Percentiles rank a stretch among this genome's conserved stretches.
These are phyloP conservation scores for Nyctereutes procyonoides DNA, from an alignment of 2,113 vertebrate species.

Conservation along the genomic window DNA sequence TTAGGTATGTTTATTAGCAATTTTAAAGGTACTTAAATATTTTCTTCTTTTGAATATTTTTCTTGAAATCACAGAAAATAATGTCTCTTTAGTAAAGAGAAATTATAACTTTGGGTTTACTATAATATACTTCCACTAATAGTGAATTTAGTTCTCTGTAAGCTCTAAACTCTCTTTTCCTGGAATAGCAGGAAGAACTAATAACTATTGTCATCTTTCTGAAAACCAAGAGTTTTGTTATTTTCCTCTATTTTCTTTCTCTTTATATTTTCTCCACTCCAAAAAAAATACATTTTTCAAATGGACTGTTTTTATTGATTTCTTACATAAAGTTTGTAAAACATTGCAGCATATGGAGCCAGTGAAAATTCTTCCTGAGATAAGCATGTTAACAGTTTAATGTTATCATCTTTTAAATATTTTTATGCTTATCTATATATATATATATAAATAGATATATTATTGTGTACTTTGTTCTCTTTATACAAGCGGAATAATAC, in stretches of 20 bases:
- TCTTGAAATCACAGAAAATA: not conserved
- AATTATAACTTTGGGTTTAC: conserved; percentile 6
- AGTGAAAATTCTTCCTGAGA: not conserved
- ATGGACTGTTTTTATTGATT: conserved; percentile 23
- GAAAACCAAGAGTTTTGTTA: not conserved
- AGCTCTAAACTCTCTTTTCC: not conserved
- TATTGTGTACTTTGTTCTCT: conserved; percentile 29
- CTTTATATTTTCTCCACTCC: conserved; percentile 20
- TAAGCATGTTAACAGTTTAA: not conserved
- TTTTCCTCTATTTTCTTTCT: not conserved
- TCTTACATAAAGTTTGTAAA: not conserved
- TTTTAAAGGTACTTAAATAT: not conserved
- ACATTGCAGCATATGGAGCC: conserved; percentile 13
- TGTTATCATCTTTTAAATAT: conserved; percentile 27
- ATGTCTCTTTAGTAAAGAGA: not conserved
- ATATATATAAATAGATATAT: not conserved
- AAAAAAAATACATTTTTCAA: conserved; percentile 47
- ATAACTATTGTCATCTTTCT: not conserved
- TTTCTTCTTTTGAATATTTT: conserved; percentile 23
- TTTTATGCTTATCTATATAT: not conserved
- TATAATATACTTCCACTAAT: not conserved
- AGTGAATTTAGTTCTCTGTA: conserved; percentile 14
- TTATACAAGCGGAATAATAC: conserved; percentile 13
- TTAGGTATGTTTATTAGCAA: not conserved
- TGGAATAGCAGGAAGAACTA: not conserved